Evolutionary conservation across 2,888 invertebrate species (phyloP).

Genomic region (Cephalotes varians): DNA sequence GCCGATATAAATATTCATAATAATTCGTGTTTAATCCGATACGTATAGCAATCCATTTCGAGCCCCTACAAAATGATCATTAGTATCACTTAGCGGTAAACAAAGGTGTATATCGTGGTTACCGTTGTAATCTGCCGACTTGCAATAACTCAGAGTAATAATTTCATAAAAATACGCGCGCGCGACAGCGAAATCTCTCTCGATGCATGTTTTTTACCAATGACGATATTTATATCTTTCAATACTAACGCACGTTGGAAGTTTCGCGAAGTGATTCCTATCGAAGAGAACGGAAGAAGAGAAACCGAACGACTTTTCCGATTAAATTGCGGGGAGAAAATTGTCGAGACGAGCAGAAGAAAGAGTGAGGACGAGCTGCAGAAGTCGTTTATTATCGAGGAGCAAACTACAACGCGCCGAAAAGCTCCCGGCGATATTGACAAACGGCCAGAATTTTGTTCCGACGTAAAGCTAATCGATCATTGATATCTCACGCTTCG

Average conservation of each 20-base stretch:
- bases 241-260: background rate
- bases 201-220: background rate
- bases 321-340: conserved; percentile 73
- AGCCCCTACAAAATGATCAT: conserved; percentile 20
- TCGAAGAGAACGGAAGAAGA: conserved; percentile 42
- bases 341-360: conserved; percentile 51
- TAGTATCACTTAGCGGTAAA: conserved; percentile 38
- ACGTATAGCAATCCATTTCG: conserved; percentile 16
- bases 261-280: background rate
- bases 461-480: conserved; percentile 8
- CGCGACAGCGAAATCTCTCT: background rate
- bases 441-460: conserved; percentile 61
- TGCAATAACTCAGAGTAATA: conserved; percentile 6
- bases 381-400: conserved; percentile 72
- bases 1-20: conserved; percentile 50
- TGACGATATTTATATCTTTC: background rate
- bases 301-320: conserved; percentile 68
- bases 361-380: conserved; percentile 51
- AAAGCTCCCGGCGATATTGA: conserved; percentile 62
- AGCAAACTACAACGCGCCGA: conserved; percentile 60
- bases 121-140: background rate
- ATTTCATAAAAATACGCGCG: conserved; percentile 30
- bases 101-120: conserved; percentile 17
- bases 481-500: conserved; percentile 20
- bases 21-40: conserved; percentile 43